These are phyloP conservation scores for Peromyscus attwateri DNA, from an alignment of 2,797 vertebrate genomes.

Conservation along the genomic window DNA sequence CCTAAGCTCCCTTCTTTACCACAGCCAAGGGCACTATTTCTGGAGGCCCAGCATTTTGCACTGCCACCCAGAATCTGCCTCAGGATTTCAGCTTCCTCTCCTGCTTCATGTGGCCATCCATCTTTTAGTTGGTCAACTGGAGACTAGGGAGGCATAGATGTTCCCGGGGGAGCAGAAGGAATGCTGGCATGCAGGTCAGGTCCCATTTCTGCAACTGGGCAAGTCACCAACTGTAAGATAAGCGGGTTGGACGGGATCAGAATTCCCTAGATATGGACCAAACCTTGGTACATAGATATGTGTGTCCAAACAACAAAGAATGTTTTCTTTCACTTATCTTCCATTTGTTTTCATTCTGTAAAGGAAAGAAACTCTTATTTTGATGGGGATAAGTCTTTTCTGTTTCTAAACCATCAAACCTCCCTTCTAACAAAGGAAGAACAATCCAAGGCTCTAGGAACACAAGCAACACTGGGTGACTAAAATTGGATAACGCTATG, in stretches of 20 bases:
- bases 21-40: background rate
- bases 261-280: background rate
- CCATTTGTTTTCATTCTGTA: background rate
- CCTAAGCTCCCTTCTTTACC: background rate
- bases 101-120: accelerated
- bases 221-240: background rate
- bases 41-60: background rate
- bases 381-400: background rate
- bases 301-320: background rate
- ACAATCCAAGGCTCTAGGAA: background rate
- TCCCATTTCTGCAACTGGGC: background rate
- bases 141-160: background rate
- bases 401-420: background rate
- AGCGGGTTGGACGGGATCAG: background rate
- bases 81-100: background rate
- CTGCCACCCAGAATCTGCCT: background rate
- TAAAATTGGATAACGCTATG: background rate
- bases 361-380: conserved; percentile 2
- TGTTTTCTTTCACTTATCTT: background rate
- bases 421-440: background rate
- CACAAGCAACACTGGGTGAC: background rate
- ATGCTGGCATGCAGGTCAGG: accelerated
- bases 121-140: background rate
- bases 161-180: background rate
- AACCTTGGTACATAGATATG: background rate